Base-by-base conservation (phyloP, 2,888 invertebrate species). In the Urechis unicinctus region DNA sequence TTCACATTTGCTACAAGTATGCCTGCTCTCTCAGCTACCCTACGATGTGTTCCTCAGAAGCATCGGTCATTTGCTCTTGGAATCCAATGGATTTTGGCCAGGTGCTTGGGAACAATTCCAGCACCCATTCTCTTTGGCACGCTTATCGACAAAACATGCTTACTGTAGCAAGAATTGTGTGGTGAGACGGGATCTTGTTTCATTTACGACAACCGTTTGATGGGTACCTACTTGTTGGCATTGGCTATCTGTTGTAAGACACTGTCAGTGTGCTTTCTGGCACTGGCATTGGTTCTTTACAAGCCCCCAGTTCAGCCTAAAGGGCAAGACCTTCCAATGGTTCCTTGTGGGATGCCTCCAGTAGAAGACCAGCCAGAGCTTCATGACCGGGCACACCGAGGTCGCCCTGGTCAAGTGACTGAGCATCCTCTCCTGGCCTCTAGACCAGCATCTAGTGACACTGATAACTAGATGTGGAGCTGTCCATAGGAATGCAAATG, bases 51-150 rank as follows among this genome's bases (percentile, higher is more conserved):
- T 1, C 89, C 89, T 63, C 91, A 91, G 73, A 89, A 91, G 70
- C 93, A 95, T 74, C 84, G 94, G 52, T 92, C 94, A 1, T 93
- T 96, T 80, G 95, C 94, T 1, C 82, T 96, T 46, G 95, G 95
- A 62, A 92, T 96, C 86, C 95, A 96, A 80, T 95, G 94, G 82
- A 93, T 96, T 59, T 89, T 95, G 75, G 92, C 95, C 78, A 84
- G 95, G 44, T 72, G 75, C 58, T 66, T 81, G 36, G 81, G 79
- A 26, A 94, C 94, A 71, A 95, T 96, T 67, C 96, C 96, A 1
- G 94, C 94, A 13, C 95, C 95, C 1, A 92, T 95, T 62, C 81
- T 95, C 50, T 95, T 95, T 79, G 95, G 95, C 2, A 91, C 91
- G 79, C 83, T 96, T 57, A 94, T 96, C 68, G 96, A 96, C 79